Percentiles rank a stretch among this genome's conserved stretches.
Conservation (phyloP, 2,888 invertebrate species). For the Lymantria monacha region DNA sequence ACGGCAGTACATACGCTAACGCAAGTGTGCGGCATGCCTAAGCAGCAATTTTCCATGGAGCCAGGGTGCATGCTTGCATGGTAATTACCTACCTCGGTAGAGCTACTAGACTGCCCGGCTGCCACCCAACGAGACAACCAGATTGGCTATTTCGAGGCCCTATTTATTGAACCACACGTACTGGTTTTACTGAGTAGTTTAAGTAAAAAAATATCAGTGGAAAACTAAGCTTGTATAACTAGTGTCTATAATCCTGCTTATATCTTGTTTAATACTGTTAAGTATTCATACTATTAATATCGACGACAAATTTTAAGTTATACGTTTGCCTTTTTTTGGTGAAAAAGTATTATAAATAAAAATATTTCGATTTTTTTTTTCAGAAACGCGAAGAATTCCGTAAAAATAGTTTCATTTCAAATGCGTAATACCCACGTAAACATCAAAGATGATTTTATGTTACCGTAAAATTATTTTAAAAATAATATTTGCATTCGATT, state of each 20-base stretch:
- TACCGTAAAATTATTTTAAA: no score
- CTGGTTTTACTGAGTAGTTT: neutral
- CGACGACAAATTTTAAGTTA: no score
- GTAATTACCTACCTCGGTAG: slow-evolving; percentile 25
- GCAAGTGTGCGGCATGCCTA: slow-evolving; percentile 25
- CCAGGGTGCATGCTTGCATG: slow-evolving; percentile 34
- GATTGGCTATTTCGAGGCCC: slow-evolving; percentile 23
- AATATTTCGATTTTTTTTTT: no score
- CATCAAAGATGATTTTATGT: no score
- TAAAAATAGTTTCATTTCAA: no score
- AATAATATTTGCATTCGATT: no score
- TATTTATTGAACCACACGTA: slow-evolving; percentile 2
- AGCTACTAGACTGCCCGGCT: slow-evolving; percentile 61
- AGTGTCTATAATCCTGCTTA: neutral
- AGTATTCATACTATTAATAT: no score
- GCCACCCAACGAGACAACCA: slow-evolving; percentile 39
- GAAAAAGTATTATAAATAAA: no score
- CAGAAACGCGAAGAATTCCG: no score
- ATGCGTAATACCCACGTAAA: no score
- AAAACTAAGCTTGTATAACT: neutral
- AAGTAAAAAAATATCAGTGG: neutral
- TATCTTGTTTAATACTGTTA: neutral
- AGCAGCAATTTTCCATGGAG: slow-evolving; percentile 17
- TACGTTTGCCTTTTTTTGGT: no score
- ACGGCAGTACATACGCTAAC: slow-evolving; percentile 28